Evolutionary conservation across 2,797 vertebrate species (phyloP), one percentile per base, ranked within the genome.

Genomic region (Rhinichthys osculus): DNA sequence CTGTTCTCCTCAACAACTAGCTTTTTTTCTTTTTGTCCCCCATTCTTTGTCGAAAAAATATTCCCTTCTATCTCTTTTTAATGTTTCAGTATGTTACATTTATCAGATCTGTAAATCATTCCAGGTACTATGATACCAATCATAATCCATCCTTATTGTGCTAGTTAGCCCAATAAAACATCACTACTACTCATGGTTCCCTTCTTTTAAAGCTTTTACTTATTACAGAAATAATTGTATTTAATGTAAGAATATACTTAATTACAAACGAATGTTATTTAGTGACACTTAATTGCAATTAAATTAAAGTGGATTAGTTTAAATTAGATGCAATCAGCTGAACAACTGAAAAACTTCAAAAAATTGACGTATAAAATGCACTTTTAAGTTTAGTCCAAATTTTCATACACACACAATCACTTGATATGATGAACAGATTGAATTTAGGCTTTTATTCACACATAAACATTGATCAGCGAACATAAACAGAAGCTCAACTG

Each of bases 41-140:
- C 14, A 27, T 13, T 52, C 30, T 40, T 67, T 13, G 4, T 21
- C 3, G 7, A 27, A 38, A 59, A 57, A 42, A 16, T 21, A 52
- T 42, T 54, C 33, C n/a, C 54, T 50, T 50, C 3, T 19, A 13
- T 17, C 42, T 80, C 64, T 72, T 86, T 13, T 85, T 80, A 81
- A 38, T 80, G 10, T 69, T 76, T 54, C 19, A 76, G 19, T 11
- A 74, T 52, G 72, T 52, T 52, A 74, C 27, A 50, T 33, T 50
- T 5, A 70, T 42, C 38, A 54, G 71, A 73, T 47, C 3, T 47
- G 14, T 27, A 14, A 71, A 71, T 71, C 38, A 42, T n/a, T 71
- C 21, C 6, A 69, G 66, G 7, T 69, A 38, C 33, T 38, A 0
- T 69, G 19, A 69, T 21, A 23, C 19, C 42, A 44, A 44, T 13